These are phyloP conservation scores for Betta splendens DNA, from an alignment of 2,797 vertebrate genomes.

Conservation along the genomic window DNA sequence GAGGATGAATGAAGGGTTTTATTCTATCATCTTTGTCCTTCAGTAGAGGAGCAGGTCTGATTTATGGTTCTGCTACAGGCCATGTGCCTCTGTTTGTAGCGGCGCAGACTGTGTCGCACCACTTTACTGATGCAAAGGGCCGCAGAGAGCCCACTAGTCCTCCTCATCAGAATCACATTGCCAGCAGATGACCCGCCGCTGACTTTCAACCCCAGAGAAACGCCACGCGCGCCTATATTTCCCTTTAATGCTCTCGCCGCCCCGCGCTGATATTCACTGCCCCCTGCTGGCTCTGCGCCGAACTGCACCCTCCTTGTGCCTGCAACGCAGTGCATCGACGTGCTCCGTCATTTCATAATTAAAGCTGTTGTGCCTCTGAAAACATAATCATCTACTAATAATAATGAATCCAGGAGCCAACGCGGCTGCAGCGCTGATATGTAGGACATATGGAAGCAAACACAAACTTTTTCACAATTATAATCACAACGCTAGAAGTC, in stretches of 20 bases:
- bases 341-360: neutral
- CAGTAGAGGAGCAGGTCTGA: constrained; percentile 58
- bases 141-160: constrained; percentile 11
- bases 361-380: neutral
- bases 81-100: constrained; percentile 19
- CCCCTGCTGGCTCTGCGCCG: constrained; percentile 44
- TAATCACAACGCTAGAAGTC: neutral
- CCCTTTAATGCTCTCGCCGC: constrained; percentile 28
- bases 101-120: neutral
- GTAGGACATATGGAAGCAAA: constrained; percentile 17
- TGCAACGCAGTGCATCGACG: constrained; percentile 2
- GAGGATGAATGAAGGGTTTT: constrained; percentile 56
- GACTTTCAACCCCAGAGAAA: constrained; percentile 33
- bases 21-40: constrained; percentile 73
- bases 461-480: too few species aligned
- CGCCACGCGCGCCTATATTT: constrained; percentile 27
- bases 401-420: neutral
- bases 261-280: constrained; percentile 60
- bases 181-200: constrained; percentile 54
- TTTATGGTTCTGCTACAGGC: constrained; percentile 56
- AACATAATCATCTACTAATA: constrained; percentile 11
- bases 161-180: constrained; percentile 55
- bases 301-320: constrained; percentile 39
- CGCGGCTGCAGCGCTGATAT: constrained; percentile 19
- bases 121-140: neutral